These are phyloP conservation scores for Phaonia tiefii DNA, from an alignment of 2,888 invertebrate genomes.

Conservation along the genomic window DNA sequence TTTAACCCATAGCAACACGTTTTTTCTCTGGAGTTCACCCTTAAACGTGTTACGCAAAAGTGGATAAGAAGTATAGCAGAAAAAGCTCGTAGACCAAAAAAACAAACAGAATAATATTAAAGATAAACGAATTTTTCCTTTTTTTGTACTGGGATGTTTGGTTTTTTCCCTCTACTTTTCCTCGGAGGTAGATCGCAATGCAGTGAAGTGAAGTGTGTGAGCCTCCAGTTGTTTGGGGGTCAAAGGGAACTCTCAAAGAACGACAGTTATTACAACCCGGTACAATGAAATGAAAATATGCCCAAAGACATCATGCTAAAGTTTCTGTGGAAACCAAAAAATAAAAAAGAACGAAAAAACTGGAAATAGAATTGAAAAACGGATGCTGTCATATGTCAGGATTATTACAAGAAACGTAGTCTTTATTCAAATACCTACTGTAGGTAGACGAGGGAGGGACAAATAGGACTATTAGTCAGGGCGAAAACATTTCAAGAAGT, in stretches of 20 bases:
- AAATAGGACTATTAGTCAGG: no score
- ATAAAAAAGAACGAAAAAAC: slow-evolving; percentile 15
- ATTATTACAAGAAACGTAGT: background rate
- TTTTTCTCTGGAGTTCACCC: background rate
- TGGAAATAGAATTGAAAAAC: background rate
- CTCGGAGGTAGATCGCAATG: background rate
- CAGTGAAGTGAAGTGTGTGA: background rate
- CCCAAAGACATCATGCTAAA: background rate
- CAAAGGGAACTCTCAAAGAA: background rate
- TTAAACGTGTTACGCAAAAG: background rate
- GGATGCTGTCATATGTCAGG: slow-evolving; percentile 38
- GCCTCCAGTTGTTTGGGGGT: background rate
- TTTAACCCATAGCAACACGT: slow-evolving; percentile 47
- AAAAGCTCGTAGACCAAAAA: no score
- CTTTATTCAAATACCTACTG: background rate
- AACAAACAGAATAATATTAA: slow-evolving; percentile 17
- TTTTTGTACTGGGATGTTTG: no score
- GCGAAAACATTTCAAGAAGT: no score
- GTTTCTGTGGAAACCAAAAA: no score
- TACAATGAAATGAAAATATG: background rate
- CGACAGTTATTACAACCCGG: slow-evolving; percentile 10
- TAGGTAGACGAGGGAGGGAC: no score
- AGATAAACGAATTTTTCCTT: slow-evolving; percentile 13
- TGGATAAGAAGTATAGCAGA: no score
- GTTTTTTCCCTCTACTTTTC: no score